A percentile compares a stretch with the other conserved stretches of the same genome.
These are phyloP conservation scores for Polyploca ridens DNA, from an alignment of 2,888 invertebrate genomes.

Conservation along the genomic window DNA sequence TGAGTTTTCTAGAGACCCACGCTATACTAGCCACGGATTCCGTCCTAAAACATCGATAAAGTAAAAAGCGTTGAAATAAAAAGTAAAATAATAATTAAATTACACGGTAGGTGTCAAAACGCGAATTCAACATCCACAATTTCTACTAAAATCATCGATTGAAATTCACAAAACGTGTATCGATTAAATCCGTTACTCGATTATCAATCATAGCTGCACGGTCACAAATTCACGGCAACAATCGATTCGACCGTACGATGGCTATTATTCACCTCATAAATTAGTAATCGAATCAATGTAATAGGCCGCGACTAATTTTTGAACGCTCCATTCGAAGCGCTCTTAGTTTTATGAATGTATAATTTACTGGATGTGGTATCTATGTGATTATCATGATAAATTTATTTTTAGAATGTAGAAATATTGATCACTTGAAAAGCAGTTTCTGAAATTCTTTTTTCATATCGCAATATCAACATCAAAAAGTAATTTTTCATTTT, in stretches of 20 bases:
- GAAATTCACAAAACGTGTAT: slow-evolving; percentile 10
- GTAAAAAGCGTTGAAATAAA: neutral
- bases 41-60: neutral
- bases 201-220: slow-evolving; percentile 54
- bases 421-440: too few species aligned
- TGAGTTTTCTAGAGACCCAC: too few species aligned
- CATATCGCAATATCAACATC: too few species aligned
- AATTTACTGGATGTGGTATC: slow-evolving; percentile 46
- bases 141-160: neutral
- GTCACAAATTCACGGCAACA: slow-evolving; percentile 58
- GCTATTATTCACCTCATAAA: slow-evolving; percentile 80
- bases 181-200: slow-evolving; percentile 19
- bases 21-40: too few species aligned
- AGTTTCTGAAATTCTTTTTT: too few species aligned
- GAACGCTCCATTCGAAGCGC: slow-evolving; percentile 70
- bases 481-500: too few species aligned
- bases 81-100: neutral
- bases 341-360: slow-evolving; percentile 49
- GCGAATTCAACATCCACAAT: neutral
- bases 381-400: neutral
- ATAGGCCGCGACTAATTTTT: slow-evolving; percentile 77
- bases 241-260: slow-evolving; percentile 66
- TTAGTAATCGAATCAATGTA: slow-evolving; percentile 79
- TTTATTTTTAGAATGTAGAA: neutral
- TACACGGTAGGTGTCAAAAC: slow-evolving; percentile 9